Base-by-base conservation (phyloP, 64 coral and sea anemone genomes). In the Hydrozoanthus tunicans region DNA sequence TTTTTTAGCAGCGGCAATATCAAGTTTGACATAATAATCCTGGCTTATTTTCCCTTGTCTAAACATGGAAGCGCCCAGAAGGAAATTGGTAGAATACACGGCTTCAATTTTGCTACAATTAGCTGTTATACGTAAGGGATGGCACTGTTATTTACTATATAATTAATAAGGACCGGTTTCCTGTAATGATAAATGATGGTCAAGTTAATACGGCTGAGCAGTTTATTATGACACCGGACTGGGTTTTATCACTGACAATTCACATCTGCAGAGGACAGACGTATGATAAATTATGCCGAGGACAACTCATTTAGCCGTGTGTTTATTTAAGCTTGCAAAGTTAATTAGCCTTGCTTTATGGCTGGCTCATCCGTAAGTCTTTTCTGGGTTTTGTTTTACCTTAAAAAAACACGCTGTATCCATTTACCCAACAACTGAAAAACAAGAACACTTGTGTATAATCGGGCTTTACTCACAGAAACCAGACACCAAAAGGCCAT, bases 221-320 rank as follows among this genome's bases (percentile, higher is more conserved):
- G 17, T 80, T 80, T 58, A 59, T 43, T 43, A 61, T 62, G 61
- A 65, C 80, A 43, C 4, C 15, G 43, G 26, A 69, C 27, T 61
- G 51, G 80, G 12, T 9, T 17, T 62, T 82, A 82, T 82, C 80
- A 43, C 11, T 82, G 80, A 82, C 59, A 82, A 53, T 52, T 15
- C 80, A n/a, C 27, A 65, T 82, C 80, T 64, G 12, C 80, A 65
- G 80, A 52, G 6, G 61, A 82, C 80, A 82, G 80, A 82, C 17
- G 80, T 14, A 82, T 64, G 80, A 82, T 64, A 65, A 64, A 82
- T 52, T 59, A 64, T 61, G 51, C 25, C 26, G 9, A 6, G 55
- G 9, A 7, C 17, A 79, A 66, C 12, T 23, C 24, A 25, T 54
- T n/a, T 3, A 59, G 10, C 11, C 13, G 8, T 27, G 24, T 65